These are phyloP conservation scores for Heliconius himera DNA, from an alignment of 1,140 invertebrate species.

Conservation along the genomic window DNA sequence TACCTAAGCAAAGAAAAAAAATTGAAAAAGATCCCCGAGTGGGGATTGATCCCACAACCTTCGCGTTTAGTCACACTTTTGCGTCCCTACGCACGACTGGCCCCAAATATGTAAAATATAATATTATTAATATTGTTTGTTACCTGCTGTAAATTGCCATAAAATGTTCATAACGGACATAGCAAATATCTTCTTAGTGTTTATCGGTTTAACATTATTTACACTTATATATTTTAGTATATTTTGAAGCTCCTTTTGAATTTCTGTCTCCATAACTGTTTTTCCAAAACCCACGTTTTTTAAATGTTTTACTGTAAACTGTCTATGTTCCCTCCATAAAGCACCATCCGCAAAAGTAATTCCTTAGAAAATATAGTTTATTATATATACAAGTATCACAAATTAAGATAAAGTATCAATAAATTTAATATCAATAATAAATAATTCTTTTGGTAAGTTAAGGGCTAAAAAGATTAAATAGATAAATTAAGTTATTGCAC, in stretches of 20 bases:
- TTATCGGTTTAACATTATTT: conserved; percentile 64
- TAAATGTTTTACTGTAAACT: conserved; percentile 88
- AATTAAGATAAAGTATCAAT: no score
- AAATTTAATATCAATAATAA: no score
- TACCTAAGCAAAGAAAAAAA: no score
- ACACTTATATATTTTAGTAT: conserved; percentile 79
- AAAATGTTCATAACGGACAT: conserved; percentile 88
- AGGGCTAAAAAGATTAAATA: no score
- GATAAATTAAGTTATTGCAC: no score
- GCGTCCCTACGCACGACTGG: no score
- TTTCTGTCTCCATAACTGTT: conserved; percentile 86
- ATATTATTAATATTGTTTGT: background rate
- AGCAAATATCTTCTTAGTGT: conserved; percentile 78
- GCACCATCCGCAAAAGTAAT: conserved; percentile 90
- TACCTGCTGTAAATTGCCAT: conserved; percentile 88
- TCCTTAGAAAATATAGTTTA: conserved; percentile 59
- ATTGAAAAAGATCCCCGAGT: no score
- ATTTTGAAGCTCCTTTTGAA: conserved; percentile 84
- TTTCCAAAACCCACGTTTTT: conserved; percentile 90
- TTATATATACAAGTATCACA: background rate
- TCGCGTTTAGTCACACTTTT: no score
- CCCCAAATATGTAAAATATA: no score
- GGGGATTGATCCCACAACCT: no score
- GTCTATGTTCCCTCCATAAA: conserved; percentile 88
- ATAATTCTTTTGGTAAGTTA: no score